Base-by-base conservation (phyloP, 2,888 invertebrate species). In the Pemphredon lugubris region DNA sequence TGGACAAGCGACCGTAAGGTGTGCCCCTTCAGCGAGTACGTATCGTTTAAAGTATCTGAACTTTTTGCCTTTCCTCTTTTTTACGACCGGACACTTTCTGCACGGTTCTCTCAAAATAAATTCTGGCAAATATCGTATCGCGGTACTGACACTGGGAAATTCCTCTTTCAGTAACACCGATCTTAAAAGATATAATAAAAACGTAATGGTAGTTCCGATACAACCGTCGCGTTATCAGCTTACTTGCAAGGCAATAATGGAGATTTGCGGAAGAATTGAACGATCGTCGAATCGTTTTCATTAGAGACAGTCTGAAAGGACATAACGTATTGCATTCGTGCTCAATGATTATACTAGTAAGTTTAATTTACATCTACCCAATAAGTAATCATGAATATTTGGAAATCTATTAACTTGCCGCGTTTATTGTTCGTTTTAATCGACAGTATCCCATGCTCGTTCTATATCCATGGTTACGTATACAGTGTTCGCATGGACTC, bases 1-100 rank as follows among this genome's bases (percentile, higher is more conserved):
- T 1, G 92, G 92, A 83, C 93, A 93, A 23, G 90, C 81, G 37
- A 93, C 83, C 2, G 91, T 91, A 39, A 93, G 83, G 83, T 92
- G 91, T 1, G 91, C 91, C 69, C 92, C 91, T 86, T 93, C 92
- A 13, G 90, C 87, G 34, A 93, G 83, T 34, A 92, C 87, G 64
- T 90, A 90, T 47, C 90, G 90, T 79, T 90, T 92, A 54, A 89
- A 89, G 67, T 91, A 92, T 79, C 91, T 92, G 67, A 90, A 92
- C 37, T 83, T 88, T 47, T 84, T 81, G 21, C 83, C 87, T 79
- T 90, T 91, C 51, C 89, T 87, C 26, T 73, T 72, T 82, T 90
- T 91, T 39, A 75, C 77, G 2, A 30, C 75, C 2, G 75, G 74
- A 58, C 88, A 89, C 45, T 76, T 83, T 16, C 81, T 86, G 57